Conservation (phyloP, 2,888 invertebrate species). For the Apamea epomidion region DNA sequence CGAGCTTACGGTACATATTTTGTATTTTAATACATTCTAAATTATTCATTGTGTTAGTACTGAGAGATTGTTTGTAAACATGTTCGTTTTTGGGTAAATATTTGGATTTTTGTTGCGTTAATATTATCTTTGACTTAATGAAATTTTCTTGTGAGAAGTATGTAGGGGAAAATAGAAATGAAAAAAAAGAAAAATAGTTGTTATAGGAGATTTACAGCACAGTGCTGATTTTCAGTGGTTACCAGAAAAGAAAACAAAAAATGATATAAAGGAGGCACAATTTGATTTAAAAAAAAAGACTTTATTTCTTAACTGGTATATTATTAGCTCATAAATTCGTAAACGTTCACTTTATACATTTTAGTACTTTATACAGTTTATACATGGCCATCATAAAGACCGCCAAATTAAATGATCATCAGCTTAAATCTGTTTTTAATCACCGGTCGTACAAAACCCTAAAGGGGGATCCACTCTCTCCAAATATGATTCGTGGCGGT, state of each 20-base stretch:
- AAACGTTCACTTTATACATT: too few relatives aligned
- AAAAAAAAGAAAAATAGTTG: background rate
- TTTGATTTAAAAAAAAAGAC: background rate
- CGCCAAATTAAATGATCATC: background rate
- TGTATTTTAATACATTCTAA: constrained; percentile 48
- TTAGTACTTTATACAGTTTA: too few relatives aligned
- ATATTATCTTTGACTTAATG: constrained; percentile 14
- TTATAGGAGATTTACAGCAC: too few relatives aligned
- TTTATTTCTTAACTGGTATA: background rate
- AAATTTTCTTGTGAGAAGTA: background rate
- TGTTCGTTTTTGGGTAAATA: constrained; percentile 22
- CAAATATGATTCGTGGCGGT: background rate
- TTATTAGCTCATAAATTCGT: background rate
- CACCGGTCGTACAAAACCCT: background rate
- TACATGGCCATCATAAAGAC: background rate
- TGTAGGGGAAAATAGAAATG: background rate
- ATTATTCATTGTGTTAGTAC: constrained; percentile 51
- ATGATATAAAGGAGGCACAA: background rate
- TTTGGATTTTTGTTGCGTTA: constrained; percentile 13
- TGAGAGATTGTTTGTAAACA: constrained; percentile 34
- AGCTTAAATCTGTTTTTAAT: constrained; percentile 1
- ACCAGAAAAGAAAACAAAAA: background rate
- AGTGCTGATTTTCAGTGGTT: too few relatives aligned
- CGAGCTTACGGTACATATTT: constrained; percentile 34
- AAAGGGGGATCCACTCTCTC: background rate